phyloP scores from a whole-genome alignment of 1,140 invertebrate genomes.

The Philaenus spumarius region DNA sequence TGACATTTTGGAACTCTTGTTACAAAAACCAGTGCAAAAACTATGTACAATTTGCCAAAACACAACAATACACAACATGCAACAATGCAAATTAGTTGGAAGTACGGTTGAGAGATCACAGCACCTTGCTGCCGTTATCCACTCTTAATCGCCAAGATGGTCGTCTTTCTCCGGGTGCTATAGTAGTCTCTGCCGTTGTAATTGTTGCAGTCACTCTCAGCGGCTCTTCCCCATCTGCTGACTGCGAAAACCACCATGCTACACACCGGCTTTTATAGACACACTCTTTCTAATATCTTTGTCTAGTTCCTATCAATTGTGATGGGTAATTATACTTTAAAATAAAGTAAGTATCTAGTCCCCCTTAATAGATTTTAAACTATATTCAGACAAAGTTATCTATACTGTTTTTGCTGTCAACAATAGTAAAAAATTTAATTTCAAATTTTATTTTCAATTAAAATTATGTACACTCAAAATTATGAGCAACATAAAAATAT shows the following conservation, averaged over 20 bases:
- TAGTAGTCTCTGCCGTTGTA: slow-evolving; percentile 43
- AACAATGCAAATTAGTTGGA: slow-evolving; percentile 9
- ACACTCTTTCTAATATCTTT: not conserved
- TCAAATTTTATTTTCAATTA: too few relatives aligned
- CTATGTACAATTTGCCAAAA: not conserved
- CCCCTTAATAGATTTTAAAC: too few relatives aligned
- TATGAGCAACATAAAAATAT: too few relatives aligned
- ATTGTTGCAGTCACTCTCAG: slow-evolving; percentile 49
- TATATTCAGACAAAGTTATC: too few relatives aligned
- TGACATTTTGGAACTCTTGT: too few relatives aligned
- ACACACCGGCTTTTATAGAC: too few relatives aligned
- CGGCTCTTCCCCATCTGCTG: slow-evolving; percentile 1
- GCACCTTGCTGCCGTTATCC: slow-evolving; percentile 81
- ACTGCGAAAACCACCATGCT: not conserved
- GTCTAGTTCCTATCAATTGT: not conserved
- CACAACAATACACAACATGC: slow-evolving; percentile 3
- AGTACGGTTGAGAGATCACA: slow-evolving; percentile 33
- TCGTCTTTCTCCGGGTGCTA: slow-evolving; percentile 58
- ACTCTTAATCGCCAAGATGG: slow-evolving; percentile 85
- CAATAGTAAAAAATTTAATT: too few relatives aligned
- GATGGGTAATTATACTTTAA: too few relatives aligned
- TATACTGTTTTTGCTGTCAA: too few relatives aligned
- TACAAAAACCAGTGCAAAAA: not conserved
- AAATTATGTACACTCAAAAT: too few relatives aligned
- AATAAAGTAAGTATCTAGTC: too few relatives aligned